Base-by-base conservation (phyloP, 2,888 invertebrate genomes). In the Hydriomena furcata region DNA sequence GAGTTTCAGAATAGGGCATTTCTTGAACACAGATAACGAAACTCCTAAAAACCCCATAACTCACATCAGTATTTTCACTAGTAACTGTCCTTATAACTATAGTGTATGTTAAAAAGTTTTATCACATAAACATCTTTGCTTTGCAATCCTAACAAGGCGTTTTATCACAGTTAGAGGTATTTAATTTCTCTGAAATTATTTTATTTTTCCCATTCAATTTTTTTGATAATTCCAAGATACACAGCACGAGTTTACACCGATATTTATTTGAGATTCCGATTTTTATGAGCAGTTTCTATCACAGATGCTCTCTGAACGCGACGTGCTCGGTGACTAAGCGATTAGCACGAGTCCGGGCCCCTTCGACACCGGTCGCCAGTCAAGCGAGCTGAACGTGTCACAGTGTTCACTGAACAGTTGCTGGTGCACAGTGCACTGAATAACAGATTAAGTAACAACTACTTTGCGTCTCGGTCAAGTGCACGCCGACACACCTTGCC, bases 1-100 rank as follows among this genome's bases (percentile, higher is more conserved):
- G 7, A 82, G 43, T 65, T 78, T 83, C 24, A 87, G 68, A 58
- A 78, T 84, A 0, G 88, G 87, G 43, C 88, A 88, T 75, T 79
- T 86, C 76, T 83, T 88, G 60, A 87, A 86, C 66, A 88, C 76
- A 21, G 88, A 82, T 50, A 86, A 84, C 13, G 88, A 79, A 31
- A 85, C 71, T 58, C 73, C 70, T 28, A 88, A 59, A 44, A 87
- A 85, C 11, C 86, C 86, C 86, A 87, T 87, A 43, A 54, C 55
- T 45, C 37, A 55, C 48, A 45, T 69, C 10, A 31, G 7, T 27
- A 34, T 32, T 35, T 24, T 24, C 37, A 46, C 45, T 25, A 37
- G 10, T 12, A 13, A 28, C n/a, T 17, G 17, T 17, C 17, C 2
- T 2, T 17, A 10, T 2, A n/a, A 8, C 1, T 7, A 8, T 10